Evolutionary conservation across 2,113 vertebrate genomes (phyloP).

Genomic region (Anhinga rufa): DNA sequence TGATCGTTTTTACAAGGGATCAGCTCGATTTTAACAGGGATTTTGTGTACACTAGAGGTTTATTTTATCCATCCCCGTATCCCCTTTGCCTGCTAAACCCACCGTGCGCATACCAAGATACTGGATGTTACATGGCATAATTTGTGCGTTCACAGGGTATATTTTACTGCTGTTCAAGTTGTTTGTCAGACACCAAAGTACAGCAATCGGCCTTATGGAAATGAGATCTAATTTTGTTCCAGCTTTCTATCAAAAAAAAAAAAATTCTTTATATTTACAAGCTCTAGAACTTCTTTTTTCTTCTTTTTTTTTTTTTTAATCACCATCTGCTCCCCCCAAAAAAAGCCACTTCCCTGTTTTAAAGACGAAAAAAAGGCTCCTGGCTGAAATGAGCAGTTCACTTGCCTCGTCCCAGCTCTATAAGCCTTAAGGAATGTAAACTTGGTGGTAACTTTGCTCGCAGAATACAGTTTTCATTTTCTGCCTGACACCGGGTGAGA

Average conservation of each 20-base stretch:
- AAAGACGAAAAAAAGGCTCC: not conserved
- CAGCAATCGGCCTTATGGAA: not conserved
- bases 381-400: not conserved
- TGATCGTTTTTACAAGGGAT: slow-evolving; percentile 3
- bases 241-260: not conserved
- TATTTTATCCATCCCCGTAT: not conserved
- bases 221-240: not conserved
- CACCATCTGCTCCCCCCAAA: not conserved
- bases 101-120: not conserved
- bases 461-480: not conserved
- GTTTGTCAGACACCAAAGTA: not conserved
- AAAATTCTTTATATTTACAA: not conserved
- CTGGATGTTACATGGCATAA: not conserved
- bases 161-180: not conserved
- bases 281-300: not conserved
- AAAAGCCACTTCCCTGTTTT: slow-evolving; percentile 11
- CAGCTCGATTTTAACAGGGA: slow-evolving; percentile 19
- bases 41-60: not conserved
- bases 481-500: not conserved
- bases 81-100: not conserved
- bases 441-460: not conserved
- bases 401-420: not conserved
- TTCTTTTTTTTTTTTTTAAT: not conserved
- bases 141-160: not conserved
- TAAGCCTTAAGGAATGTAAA: not conserved